Percentiles rank a stretch among this genome's conserved stretches.
These are phyloP conservation scores for Byasa hedistus DNA, from an alignment of 2,888 invertebrate species.

Conservation along the genomic window DNA sequence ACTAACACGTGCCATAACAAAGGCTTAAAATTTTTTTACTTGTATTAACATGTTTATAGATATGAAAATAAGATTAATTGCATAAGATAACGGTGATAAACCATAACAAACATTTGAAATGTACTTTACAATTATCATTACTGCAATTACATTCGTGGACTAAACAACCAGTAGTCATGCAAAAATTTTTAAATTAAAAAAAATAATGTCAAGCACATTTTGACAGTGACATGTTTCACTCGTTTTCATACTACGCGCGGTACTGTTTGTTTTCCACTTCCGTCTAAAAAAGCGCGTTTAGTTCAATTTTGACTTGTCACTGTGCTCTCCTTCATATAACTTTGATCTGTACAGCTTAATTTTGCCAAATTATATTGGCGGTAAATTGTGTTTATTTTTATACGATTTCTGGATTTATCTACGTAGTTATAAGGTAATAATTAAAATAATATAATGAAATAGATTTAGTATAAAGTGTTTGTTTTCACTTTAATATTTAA, in stretches of 20 bases:
- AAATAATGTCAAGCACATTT: background rate
- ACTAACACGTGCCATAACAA: no score
- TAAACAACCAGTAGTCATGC: background rate
- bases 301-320: conserved; percentile 27
- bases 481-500: no score
- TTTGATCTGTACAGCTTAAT: conserved; percentile 1
- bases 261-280: conserved; percentile 21
- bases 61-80: no score
- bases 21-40: no score
- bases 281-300: conserved; percentile 25
- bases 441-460: background rate
- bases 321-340: conserved; percentile 3
- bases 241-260: conserved; percentile 3
- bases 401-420: conserved; percentile 1
- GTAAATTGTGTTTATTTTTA: conserved; percentile 11
- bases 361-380: conserved; percentile 28
- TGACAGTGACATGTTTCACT: conserved; percentile 18
- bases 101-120: background rate
- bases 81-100: no score
- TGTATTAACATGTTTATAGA: no score
- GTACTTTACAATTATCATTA: background rate
- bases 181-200: background rate
- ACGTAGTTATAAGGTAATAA: conserved; percentile 25
- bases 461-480: no score
- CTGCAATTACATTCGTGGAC: no score